Evolutionary conservation across 2,888 invertebrate species (phyloP), one percentile per base, ranked within the genome.

Genomic region (Electrophaes corylata): DNA sequence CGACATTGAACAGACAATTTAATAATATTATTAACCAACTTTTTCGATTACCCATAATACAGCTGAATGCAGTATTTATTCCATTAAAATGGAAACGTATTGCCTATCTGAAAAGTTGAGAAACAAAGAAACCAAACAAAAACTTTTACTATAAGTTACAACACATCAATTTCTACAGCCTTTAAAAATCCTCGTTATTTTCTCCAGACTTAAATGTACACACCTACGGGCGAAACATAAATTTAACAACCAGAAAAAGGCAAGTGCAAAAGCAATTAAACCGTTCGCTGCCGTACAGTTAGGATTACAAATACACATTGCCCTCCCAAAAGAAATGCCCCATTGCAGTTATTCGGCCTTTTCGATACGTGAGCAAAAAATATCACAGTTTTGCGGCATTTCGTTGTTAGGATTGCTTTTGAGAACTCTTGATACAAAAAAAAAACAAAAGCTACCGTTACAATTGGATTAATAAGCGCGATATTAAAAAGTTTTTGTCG

Each of bases 381-480:
- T 45, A 58, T 43, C 23, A 53, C 44, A 58, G 33, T 49, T 46
- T 41, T 49, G 58, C 50, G 50, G 56, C 18, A 49, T 58, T 45
- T 49, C 40, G 31, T 23, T 35, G 11, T 19, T 33, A 20, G 20
- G 20, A 44, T 20, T 39, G 23, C 23, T 33, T 45, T 39, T 23
- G 18, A 26, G 49, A 60, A 63, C 66, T 20, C 1, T 20, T 20
- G 20, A 2, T 41, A 6, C 18, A 16, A 39, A 39, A 18, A 66
- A 69, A 68, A 60, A 62, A 69, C 71, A 57, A 66, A 69, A 74
- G 62, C 60, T 66, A 70, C 70, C 60, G 60, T 67, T 67, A 73
- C 66, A 77, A 77, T 78, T 71, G 72, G 72, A 78, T 80, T 79
- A 77, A 76, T 73, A 76, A 75, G 66, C 70, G 67, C 65, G 62